A percentile compares a stretch with the other conserved stretches of the same genome.
Conservation (phyloP, 2,113 vertebrate genomes). For the Dolichotis patagonum region DNA sequence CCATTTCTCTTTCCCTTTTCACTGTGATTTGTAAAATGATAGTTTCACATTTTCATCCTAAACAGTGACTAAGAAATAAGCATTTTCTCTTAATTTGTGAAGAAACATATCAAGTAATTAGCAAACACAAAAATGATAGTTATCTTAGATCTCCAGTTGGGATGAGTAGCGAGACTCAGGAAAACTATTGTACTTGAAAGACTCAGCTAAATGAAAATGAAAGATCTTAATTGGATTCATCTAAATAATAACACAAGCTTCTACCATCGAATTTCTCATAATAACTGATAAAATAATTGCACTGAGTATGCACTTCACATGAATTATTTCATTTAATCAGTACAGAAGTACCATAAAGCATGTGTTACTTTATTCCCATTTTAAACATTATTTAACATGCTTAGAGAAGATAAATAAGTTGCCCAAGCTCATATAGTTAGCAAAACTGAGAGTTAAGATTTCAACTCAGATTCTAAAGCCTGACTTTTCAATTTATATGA, state of each 20-base stretch:
- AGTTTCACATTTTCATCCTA: slow-evolving; percentile 55
- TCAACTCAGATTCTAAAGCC: neutral
- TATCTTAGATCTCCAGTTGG: slow-evolving; percentile 54
- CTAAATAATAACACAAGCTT: slow-evolving; percentile 39
- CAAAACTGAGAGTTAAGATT: neutral
- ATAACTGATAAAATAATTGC: slow-evolving; percentile 31
- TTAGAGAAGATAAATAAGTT: neutral
- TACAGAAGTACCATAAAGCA: neutral
- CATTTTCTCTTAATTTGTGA: slow-evolving; percentile 51
- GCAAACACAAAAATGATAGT: slow-evolving; percentile 52
- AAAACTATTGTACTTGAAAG: slow-evolving; percentile 56
- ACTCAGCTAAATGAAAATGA: slow-evolving; percentile 34
- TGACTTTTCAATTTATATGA: neutral
- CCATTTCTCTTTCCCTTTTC: slow-evolving; percentile 24
- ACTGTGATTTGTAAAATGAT: neutral
- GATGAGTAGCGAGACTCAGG: slow-evolving; percentile 33
- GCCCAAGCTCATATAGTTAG: neutral
- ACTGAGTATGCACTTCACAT: neutral
- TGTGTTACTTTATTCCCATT: neutral
- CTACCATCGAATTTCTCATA: slow-evolving; percentile 16
- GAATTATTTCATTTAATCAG: slow-evolving; percentile 31
- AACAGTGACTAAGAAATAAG: slow-evolving; percentile 26
- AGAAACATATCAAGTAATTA: slow-evolving; percentile 52
- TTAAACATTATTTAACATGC: slow-evolving; percentile 10
- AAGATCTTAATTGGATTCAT: slow-evolving; percentile 71